Conservation (phyloP, 2,113 vertebrate genomes). For the Chitala chitala region DNA sequence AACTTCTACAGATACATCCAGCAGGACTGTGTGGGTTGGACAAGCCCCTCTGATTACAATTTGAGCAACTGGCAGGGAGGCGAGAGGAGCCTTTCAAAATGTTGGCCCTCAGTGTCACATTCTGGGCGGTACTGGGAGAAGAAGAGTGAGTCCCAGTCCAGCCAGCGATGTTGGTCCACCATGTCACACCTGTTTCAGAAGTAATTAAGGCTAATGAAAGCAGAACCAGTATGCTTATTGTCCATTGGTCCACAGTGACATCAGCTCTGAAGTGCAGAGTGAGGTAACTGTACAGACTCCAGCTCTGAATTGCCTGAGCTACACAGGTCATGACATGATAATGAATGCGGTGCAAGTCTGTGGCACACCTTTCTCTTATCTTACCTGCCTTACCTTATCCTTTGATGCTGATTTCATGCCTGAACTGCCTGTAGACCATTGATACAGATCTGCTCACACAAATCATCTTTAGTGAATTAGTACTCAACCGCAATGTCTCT, state of each 20-base stretch:
- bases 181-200: not conserved
- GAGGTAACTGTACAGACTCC: no score
- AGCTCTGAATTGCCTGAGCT: no score
- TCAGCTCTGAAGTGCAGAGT: no score
- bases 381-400: no score
- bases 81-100: conserved; percentile 36
- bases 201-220: not conserved
- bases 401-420: no score
- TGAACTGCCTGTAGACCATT: no score
- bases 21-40: not conserved
- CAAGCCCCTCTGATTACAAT: conserved; percentile 19
- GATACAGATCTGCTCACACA: no score
- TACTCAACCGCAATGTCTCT: no score
- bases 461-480: no score
- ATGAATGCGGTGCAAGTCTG: no score
- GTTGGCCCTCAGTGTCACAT: conserved; percentile 35
- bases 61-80: conserved; percentile 42
- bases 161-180: not conserved
- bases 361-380: no score
- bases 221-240: not conserved
- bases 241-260: not conserved
- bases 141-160: not conserved
- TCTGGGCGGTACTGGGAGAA: conserved; percentile 4
- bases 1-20: conserved; percentile 13
- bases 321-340: no score